phyloP scores from a whole-genome alignment of 1,140 invertebrate genomes.

The Saccostrea echinata region DNA sequence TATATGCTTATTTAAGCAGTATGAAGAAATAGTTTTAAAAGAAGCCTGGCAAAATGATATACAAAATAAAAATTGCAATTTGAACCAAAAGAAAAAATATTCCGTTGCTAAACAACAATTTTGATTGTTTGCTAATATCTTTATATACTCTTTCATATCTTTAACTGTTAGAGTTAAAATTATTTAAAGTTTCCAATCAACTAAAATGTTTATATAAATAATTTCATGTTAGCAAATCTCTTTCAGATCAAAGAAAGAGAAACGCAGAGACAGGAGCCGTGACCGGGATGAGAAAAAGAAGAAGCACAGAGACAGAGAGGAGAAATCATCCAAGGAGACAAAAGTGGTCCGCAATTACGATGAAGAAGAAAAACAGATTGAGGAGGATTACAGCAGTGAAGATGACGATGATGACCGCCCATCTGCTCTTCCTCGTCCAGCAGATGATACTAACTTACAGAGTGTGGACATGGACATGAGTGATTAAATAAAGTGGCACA shows the following conservation, averaged over 20 bases:
- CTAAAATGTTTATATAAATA: no score
- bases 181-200: no score
- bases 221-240: not conserved
- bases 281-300: conserved; percentile 66
- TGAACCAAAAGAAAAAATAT: no score
- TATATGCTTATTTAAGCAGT: no score
- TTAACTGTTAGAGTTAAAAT: no score
- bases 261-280: conserved; percentile 65
- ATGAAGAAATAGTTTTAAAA: no score
- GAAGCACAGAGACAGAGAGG: conserved; percentile 60
- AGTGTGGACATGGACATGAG: conserved; percentile 76
- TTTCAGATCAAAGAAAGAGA: conserved; percentile 49
- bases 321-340: conserved; percentile 60
- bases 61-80: no score
- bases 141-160: no score
- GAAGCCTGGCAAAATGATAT: no score
- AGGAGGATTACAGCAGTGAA: conserved; percentile 63
- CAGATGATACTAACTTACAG: conserved; percentile 65
- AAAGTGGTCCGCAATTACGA: conserved; percentile 82
- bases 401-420: conserved; percentile 60
- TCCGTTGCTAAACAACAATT: no score
- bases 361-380: conserved; percentile 80
- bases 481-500: conserved; percentile 58
- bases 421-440: conserved; percentile 40
- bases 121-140: no score